phyloP scores from a whole-genome alignment of 1,140 invertebrate species.

The Micrasema minimum region DNA sequence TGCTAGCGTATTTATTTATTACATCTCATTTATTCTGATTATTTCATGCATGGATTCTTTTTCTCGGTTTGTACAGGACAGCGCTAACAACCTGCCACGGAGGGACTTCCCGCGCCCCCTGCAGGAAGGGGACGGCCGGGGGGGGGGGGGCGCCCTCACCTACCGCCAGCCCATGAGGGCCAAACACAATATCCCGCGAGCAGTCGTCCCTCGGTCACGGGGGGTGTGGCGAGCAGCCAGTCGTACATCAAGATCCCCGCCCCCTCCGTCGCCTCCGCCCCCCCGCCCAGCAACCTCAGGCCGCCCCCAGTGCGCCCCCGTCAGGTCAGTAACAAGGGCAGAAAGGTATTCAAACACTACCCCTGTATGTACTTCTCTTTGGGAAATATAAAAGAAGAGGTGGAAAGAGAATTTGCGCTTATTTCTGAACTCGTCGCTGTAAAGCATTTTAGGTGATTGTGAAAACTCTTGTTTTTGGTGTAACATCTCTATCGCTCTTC shows the following conservation, averaged over 20 bases:
- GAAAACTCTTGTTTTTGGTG: too few species aligned
- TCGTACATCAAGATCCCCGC: constrained; percentile 45
- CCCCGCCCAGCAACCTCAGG: constrained; percentile 17
- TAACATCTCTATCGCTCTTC: too few species aligned
- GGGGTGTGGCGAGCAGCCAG: constrained; percentile 30
- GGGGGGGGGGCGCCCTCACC: constrained; percentile 22
- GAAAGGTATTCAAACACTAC: too few species aligned
- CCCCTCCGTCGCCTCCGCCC: constrained; percentile 8
- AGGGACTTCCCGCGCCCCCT: constrained; percentile 44
- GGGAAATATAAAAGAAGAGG: too few species aligned
- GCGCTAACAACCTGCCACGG: neutral
- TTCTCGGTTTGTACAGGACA: too few species aligned
- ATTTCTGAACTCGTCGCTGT: too few species aligned
- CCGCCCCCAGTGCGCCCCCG: neutral
- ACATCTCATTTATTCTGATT: too few species aligned
- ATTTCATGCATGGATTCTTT: too few species aligned
- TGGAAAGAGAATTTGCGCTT: too few species aligned
- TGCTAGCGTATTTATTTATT: too few species aligned
- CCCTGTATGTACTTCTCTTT: too few species aligned
- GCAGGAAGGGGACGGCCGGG: neutral
- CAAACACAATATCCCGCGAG: constrained; percentile 40
- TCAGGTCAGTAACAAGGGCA: constrained; percentile 5
- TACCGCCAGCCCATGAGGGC: constrained; percentile 44
- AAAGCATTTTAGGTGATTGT: too few species aligned
- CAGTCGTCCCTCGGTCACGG: constrained; percentile 18